phyloP scores from a whole-genome alignment of 2,113 vertebrate genomes.

The Hippotragus niger region DNA sequence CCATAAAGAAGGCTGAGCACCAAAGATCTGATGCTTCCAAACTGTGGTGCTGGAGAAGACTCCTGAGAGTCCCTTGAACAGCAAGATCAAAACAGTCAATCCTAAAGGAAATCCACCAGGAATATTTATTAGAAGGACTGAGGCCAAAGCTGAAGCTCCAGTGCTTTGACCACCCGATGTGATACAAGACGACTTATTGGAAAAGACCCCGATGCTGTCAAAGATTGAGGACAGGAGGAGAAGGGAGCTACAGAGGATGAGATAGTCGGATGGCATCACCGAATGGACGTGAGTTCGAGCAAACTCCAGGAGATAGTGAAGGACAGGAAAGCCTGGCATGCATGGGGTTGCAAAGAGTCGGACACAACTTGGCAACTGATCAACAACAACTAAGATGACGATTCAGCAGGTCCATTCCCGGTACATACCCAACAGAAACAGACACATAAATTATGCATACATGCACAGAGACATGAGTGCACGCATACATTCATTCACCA shows the following conservation, averaged over 20 bases:
- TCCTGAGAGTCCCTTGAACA: not conserved
- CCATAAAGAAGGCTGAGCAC: not conserved
- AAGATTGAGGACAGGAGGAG: not conserved
- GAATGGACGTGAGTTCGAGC: not conserved
- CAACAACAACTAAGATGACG: not conserved
- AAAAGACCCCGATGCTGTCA: not conserved
- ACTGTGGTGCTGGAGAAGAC: not conserved
- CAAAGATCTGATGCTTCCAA: not conserved
- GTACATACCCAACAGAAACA: not conserved
- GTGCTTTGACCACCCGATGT: not conserved
- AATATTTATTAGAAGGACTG: not conserved
- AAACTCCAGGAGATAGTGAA: not conserved
- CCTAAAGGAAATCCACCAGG: not conserved
- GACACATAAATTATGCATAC: fast-evolving
- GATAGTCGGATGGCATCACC: not conserved
- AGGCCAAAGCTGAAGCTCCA: not conserved
- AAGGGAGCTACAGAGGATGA: not conserved
- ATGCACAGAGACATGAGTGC: fast-evolving
- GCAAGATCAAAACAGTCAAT: not conserved
- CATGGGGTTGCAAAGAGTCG: not conserved
- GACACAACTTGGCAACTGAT: not conserved
- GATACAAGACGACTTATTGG: not conserved
- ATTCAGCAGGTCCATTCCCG: not conserved
- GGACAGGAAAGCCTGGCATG: not conserved
- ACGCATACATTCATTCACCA: not conserved